Base-by-base conservation (phyloP, 2,797 vertebrate genomes). In the Florisuga fusca region DNA sequence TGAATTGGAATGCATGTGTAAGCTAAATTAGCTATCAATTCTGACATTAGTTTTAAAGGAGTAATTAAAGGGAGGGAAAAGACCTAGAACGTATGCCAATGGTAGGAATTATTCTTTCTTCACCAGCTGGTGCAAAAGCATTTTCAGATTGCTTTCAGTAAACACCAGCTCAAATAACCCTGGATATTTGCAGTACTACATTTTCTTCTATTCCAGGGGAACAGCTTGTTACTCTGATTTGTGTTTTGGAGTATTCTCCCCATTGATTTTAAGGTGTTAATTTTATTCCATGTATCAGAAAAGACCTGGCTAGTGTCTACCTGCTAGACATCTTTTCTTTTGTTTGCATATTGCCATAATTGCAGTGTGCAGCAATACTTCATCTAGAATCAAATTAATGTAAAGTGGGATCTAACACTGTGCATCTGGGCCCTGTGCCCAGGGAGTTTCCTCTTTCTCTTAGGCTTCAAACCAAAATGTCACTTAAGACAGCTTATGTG, bases 381-480 rank as follows among this genome's bases (percentile, higher is more conserved):
- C 19, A 83, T 43, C 54, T 73, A 66, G 51, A 88, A 81, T 68
- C 25, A 66, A 85, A 87, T 85, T 29, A 87, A 68, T 12, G 14
- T 63, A 75, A 94, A 95, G 88, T 46, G 72, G 51, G 27, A 81
- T 64, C 34, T 89, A 80, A 58, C 19, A 58, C 27, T 71, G n/a
- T 71, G 33, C 77, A 83, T 92, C 89, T 89, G 69, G 82, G 90
- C 62, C 20, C 43, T 1, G 3, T 68, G 90, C 75, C 87, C 23
- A 19, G 15, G 25, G 34, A 68, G 38, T 91, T 96, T 87, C 84
- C 82, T 91, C 57, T 86, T 95, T 61, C 67, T 88, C 23, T 85
- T 89, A 68, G 81, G 72, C 66, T 79, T 89, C 75, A 83, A 53
- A 89, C 81, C 72, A 95, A 89, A 67, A 94, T 87, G 51, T 89